Evolutionary conservation across 2,113 vertebrate species (phyloP), one percentile per base, ranked within the genome.

Genomic region (Aphyosemion australe): DNA sequence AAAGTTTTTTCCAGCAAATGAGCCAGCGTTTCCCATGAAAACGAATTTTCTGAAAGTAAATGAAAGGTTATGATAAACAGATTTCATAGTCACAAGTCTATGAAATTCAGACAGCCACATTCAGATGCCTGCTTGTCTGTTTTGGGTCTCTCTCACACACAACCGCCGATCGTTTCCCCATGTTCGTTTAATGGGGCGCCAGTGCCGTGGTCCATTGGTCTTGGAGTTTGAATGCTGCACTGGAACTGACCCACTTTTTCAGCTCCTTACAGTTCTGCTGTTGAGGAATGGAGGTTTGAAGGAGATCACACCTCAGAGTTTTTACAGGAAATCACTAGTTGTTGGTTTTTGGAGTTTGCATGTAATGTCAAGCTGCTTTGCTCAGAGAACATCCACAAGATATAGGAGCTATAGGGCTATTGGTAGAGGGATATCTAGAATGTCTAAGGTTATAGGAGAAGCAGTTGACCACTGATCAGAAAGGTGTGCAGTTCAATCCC

Each of bases 21-120:
- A 62, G 73, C 65, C 75, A 74, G 53, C 39, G 26, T 58, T 61
- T 77, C 61, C 45, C 61, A 66, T 63, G 59, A 78, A 84, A 48
- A 84, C 75, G 26, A 58, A 72, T 79, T 76, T 80, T 71, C 59
- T 77, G 61, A 81, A 83, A 77, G 65, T 66, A 66, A 80, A 81
- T 83, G 50, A 79, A 84, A 78, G 65, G 65, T 69, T 85, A 76
- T 74, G 62, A 81, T 80, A 69, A 82, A 81, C 79, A 81, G 67
- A 76, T 83, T 77, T 84, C 66, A 74, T 65, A 84, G 73, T 79
- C 65, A 82, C 57, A 80, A 49, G 75, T 85, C 65, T 78, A 76
- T 80, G 52, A 78, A 80, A 77, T 74, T 76, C 3, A 14, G 58
- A 13, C 7, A 5, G 67, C 69, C 70, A 67, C 64, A 83, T 61